A percentile compares a stretch with the other conserved stretches of the same genome.
Evolutionary conservation across 2,797 vertebrate genomes (phyloP).

Genomic region (Betta splendens): DNA sequence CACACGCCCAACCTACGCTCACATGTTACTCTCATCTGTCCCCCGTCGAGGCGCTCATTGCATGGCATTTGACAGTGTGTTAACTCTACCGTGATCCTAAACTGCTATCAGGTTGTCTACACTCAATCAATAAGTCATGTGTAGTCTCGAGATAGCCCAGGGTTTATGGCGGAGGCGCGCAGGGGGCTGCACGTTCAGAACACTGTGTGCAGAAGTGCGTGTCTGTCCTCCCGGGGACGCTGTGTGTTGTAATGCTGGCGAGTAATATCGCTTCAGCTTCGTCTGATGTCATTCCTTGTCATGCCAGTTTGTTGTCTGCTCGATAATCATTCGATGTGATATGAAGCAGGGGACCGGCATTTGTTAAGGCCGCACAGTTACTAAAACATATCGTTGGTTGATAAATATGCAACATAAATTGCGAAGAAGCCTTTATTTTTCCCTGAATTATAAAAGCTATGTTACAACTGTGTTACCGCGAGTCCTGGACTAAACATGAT

Average conservation of each 20-base stretch:
- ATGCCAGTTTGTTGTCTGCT: conserved; percentile 5
- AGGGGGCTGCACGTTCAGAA: conserved; percentile 49
- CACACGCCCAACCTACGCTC: conserved; percentile 64
- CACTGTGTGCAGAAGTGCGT: conserved; percentile 45
- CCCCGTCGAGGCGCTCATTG: conserved; percentile 72
- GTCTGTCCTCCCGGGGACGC: conserved; percentile 11
- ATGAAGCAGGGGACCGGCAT: background rate
- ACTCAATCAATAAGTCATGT: conserved; percentile 70
- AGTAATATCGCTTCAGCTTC: background rate
- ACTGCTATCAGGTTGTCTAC: conserved; percentile 76
- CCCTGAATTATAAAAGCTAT: too few species aligned
- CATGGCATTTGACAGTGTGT: conserved; percentile 75
- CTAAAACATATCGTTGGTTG: conserved; percentile 6
- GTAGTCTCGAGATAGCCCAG: conserved; percentile 55
- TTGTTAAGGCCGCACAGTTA: background rate
- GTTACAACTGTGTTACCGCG: background rate
- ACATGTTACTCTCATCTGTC: conserved; percentile 70
- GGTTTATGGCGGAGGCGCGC: conserved; percentile 56
- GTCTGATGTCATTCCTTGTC: background rate
- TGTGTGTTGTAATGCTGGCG: conserved; percentile 21
- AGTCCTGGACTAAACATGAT: too few species aligned
- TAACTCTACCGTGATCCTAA: conserved; percentile 74
- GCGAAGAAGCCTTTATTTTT: background rate
- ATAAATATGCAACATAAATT: conserved; percentile 1
- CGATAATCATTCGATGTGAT: conserved; percentile 5